These are phyloP conservation scores for Mormoops blainvillei DNA, from an alignment of 2,113 vertebrate species.

Conservation along the genomic window DNA sequence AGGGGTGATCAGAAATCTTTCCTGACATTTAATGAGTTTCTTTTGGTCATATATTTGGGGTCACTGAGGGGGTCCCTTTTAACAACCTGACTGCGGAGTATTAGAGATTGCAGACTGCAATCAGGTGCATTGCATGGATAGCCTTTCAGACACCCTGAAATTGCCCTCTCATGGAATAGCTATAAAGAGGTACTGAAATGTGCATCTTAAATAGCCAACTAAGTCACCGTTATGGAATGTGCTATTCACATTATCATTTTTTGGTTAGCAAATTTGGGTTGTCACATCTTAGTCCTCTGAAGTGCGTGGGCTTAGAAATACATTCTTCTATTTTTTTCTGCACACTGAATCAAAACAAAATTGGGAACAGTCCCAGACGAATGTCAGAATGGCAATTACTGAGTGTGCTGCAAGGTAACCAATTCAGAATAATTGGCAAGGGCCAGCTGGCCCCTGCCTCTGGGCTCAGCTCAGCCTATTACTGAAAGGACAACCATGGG, in stretches of 20 bases:
- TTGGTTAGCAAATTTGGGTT: slow-evolving; percentile 72
- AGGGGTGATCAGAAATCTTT: background rate
- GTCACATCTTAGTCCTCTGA: slow-evolving; percentile 1
- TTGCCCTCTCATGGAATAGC: background rate
- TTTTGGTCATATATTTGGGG: background rate
- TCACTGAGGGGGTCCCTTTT: background rate
- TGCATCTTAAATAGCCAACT: slow-evolving; percentile 13
- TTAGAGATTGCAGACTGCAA: background rate
- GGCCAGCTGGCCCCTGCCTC: background rate
- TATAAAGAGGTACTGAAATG: background rate
- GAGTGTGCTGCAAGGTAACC: background rate
- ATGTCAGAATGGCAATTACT: slow-evolving; percentile 18
- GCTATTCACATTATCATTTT: slow-evolving; percentile 44
- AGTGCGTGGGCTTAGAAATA: slow-evolving; percentile 41
- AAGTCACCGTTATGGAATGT: slow-evolving; percentile 24
- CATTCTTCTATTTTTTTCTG: background rate
- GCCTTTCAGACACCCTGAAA: background rate
- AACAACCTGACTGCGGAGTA: background rate
- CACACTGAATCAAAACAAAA: slow-evolving; percentile 33
- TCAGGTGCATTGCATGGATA: background rate
- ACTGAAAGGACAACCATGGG: background rate
- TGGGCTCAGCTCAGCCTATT: background rate
- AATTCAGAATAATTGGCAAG: background rate
- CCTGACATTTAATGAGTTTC: background rate
- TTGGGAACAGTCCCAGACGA: background rate